Percentiles rank a stretch among this genome's conserved stretches.
Conservation (phyloP, 2,888 invertebrate genomes). For the Apodemia duryi region DNA sequence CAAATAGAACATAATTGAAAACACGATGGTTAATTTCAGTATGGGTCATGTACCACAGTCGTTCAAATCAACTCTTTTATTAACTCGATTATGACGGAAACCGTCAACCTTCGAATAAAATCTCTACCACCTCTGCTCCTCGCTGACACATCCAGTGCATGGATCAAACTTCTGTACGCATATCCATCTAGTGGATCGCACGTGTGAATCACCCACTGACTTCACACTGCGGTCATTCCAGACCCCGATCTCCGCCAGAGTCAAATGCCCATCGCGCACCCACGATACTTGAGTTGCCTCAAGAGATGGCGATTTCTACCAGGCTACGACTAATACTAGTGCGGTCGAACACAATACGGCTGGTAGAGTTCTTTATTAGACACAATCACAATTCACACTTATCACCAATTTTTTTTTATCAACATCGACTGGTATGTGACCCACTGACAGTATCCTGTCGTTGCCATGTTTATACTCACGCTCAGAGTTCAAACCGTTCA, state of each 20-base stretch:
- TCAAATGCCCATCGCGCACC: conserved; percentile 17
- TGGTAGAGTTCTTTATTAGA: not conserved
- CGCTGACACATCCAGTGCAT: not conserved
- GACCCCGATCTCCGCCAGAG: conserved; percentile 16
- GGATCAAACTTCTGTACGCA: not conserved
- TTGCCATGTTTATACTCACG: too few relatives aligned
- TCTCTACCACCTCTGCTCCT: not conserved
- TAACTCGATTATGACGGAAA: too few relatives aligned
- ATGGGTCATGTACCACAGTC: not conserved
- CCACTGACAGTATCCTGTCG: too few relatives aligned
- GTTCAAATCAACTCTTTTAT: too few relatives aligned
- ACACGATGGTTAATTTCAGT: too few relatives aligned
- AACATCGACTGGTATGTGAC: too few relatives aligned
- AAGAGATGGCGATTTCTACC: conserved; percentile 24
- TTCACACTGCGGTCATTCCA: not conserved
- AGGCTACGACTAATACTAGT: conserved; percentile 24
- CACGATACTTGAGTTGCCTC: conserved; percentile 18
- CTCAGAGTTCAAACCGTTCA: too few relatives aligned
- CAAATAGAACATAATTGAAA: too few relatives aligned
- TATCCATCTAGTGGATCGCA: not conserved
- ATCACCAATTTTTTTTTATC: too few relatives aligned
- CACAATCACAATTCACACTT: too few relatives aligned
- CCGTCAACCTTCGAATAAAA: not conserved
- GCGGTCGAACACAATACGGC: conserved; percentile 18
- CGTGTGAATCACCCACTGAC: not conserved